Percentiles rank a stretch among this genome's conserved stretches.
Conservation (phyloP, 2,113 vertebrate species). For the Cavia porcellus region DNA sequence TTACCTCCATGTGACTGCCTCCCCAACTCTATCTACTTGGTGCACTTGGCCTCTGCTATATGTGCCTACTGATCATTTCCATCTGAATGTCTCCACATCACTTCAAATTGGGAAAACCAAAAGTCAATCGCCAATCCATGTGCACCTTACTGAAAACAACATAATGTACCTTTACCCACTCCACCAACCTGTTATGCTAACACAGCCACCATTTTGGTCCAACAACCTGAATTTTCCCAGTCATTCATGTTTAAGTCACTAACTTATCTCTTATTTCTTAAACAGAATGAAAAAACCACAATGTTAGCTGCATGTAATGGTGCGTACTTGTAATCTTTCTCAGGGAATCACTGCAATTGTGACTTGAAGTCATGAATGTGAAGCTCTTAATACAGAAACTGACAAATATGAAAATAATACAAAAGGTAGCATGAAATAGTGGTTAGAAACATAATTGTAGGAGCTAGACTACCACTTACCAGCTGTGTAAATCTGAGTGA, state of each 20-base stretch:
- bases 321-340: neutral
- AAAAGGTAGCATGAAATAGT: neutral
- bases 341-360: neutral
- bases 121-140: neutral
- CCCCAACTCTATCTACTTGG: neutral
- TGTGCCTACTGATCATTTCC: neutral
- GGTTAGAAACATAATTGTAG: neutral
- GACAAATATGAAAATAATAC: slow-evolving; percentile 10
- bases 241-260: neutral
- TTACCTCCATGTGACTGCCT: neutral
- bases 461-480: neutral
- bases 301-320: neutral
- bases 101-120: neutral
- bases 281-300: neutral
- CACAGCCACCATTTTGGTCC: neutral
- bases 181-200: neutral
- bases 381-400: neutral
- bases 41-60: neutral
- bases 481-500: neutral
- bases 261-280: neutral
- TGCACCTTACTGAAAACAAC: neutral
- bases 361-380: neutral
- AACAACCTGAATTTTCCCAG: neutral
- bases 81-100: neutral
- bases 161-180: neutral